Evolutionary conservation across 2,888 invertebrate genomes (phyloP).

Genomic region (Syrista parreyssii): DNA sequence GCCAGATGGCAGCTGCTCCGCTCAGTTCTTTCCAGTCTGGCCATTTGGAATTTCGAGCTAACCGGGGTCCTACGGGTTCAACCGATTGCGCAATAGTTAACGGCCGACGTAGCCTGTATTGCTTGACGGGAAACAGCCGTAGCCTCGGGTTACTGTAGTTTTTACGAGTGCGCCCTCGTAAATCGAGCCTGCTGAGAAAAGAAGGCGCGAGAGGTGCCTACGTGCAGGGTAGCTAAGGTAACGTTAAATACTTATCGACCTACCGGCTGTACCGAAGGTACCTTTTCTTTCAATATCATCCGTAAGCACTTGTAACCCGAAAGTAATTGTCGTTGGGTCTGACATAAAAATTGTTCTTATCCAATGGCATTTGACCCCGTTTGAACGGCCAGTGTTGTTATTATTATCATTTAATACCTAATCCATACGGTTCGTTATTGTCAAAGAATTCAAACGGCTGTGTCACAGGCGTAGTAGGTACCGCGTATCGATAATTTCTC

Average conservation of each 20-base stretch:
- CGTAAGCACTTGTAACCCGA: not conserved
- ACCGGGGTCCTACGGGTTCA: not conserved
- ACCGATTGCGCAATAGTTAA: not conserved
- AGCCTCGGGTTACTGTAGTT: constrained; percentile 24
- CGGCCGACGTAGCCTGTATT: constrained; percentile 9
- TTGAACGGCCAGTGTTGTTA: not conserved
- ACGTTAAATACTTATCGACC: not conserved
- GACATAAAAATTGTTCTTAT: not conserved
- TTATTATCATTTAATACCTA: not conserved
- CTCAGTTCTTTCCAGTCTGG: not conserved
- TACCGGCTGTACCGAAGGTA: not conserved
- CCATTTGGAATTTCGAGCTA: not conserved
- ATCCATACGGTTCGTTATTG: not conserved
- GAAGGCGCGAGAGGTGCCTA: not conserved
- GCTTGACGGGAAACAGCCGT: constrained; percentile 17
- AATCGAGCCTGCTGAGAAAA: constrained; percentile 12
- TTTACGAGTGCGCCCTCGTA: constrained; percentile 19
- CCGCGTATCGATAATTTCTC: not conserved
- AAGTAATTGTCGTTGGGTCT: not conserved
- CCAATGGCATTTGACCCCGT: not conserved
- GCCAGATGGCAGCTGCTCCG: not conserved
- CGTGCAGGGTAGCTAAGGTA: not conserved
- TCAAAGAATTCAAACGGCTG: not conserved
- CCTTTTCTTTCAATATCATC: not conserved
- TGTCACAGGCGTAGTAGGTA: not conserved